These are phyloP conservation scores for Chymomyza fuscimana DNA, from an alignment of 2,888 invertebrate species.

Conservation along the genomic window DNA sequence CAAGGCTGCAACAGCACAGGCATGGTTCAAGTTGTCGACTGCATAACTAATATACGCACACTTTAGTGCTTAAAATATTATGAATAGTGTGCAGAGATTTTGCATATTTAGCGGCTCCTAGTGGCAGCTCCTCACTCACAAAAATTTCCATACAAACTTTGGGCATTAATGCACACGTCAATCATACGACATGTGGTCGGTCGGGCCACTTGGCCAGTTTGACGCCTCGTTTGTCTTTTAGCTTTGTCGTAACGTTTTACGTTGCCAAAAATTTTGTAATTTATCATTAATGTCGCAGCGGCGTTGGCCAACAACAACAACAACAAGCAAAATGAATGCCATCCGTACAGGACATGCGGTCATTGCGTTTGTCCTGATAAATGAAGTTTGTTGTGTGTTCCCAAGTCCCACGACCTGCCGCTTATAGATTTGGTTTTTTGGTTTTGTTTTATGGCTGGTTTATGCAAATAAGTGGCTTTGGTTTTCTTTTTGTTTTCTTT, in stretches of 20 bases:
- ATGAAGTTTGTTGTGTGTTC: constrained; percentile 45
- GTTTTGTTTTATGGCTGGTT: constrained; percentile 67
- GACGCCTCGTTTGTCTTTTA: constrained; percentile 3
- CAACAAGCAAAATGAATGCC: background rate
- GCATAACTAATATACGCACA: constrained; percentile 60
- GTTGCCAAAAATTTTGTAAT: constrained; percentile 26
- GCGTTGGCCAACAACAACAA: background rate
- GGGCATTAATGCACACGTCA: constrained; percentile 66
- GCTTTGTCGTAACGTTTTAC: background rate
- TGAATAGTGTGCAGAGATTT: constrained; percentile 62
- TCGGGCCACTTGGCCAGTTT: background rate
- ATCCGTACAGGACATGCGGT: constrained; percentile 23
- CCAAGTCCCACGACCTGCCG: background rate
- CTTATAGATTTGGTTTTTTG: constrained; percentile 22
- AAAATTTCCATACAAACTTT: constrained; percentile 24
- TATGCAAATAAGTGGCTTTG: constrained; percentile 55
- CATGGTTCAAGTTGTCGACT: constrained; percentile 35
- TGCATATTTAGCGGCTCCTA: constrained; percentile 26
- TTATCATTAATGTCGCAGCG: constrained; percentile 54
- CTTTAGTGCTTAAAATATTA: constrained; percentile 44
- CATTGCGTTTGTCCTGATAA: constrained; percentile 47
- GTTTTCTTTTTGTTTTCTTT: constrained; percentile 12
- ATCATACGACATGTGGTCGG: constrained; percentile 70
- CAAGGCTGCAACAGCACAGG: constrained; percentile 41
- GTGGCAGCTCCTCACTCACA: background rate